Evolutionary conservation across 2,888 invertebrate species (phyloP).

Genomic region (Caenorhabditis plicata): DNA sequence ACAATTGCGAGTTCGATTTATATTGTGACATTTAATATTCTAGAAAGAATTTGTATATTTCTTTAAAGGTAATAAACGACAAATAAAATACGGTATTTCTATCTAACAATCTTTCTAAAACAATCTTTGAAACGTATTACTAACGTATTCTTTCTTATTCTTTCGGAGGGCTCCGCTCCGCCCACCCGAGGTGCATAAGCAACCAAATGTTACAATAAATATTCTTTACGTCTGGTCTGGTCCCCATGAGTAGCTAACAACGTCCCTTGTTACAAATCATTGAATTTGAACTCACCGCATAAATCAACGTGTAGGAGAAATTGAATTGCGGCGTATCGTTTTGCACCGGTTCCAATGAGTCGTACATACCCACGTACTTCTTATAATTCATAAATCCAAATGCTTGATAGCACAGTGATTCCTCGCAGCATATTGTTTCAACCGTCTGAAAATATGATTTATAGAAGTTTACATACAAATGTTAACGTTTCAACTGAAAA

Average conservation of each 20-base stretch:
- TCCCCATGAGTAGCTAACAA: neutral
- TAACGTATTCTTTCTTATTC: too few relatives aligned
- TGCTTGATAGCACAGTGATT: conserved; percentile 14
- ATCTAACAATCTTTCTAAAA: too few relatives aligned
- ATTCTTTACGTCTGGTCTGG: neutral
- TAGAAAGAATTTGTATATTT: too few relatives aligned
- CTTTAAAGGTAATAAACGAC: too few relatives aligned
- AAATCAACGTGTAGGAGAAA: conserved; percentile 27
- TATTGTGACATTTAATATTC: too few relatives aligned
- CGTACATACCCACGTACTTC: conserved; percentile 29
- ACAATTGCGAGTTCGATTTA: too few relatives aligned
- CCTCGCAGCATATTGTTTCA: conserved; percentile 32
- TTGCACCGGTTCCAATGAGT: conserved; percentile 23
- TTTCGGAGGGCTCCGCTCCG: neutral
- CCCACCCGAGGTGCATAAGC: neutral
- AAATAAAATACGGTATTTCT: too few relatives aligned
- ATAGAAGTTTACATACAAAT: too few relatives aligned
- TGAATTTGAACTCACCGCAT: conserved; percentile 12
- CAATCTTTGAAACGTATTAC: too few relatives aligned
- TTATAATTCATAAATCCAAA: conserved; percentile 43
- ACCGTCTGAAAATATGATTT: conserved; percentile 11
- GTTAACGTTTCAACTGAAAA: too few relatives aligned
- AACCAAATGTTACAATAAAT: too few relatives aligned
- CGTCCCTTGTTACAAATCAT: neutral
- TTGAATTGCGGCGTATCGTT: conserved; percentile 12